These are phyloP conservation scores for Erpornis zantholeuca DNA, from an alignment of 2,113 vertebrate species.

Conservation along the genomic window DNA sequence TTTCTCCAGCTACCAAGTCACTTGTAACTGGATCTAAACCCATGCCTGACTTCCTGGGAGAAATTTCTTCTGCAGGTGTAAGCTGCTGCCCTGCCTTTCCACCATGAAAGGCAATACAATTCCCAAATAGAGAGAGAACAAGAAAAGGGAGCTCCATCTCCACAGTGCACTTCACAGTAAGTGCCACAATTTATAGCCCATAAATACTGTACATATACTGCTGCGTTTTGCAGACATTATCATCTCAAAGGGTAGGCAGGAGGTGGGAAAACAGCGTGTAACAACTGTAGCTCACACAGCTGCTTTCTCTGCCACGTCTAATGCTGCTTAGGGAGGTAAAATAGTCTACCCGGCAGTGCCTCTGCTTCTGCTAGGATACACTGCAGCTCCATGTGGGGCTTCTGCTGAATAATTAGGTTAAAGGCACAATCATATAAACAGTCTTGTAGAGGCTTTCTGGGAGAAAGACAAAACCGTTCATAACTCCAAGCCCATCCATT, in stretches of 20 bases:
- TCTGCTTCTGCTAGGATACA: background rate
- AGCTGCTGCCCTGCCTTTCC: background rate
- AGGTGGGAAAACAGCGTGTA: constrained; percentile 41
- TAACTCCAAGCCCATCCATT: background rate
- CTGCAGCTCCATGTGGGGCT: background rate
- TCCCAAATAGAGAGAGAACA: background rate
- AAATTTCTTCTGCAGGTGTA: background rate
- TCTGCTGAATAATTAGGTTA: constrained; percentile 35
- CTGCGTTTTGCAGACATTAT: constrained; percentile 21
- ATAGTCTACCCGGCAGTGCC: background rate
- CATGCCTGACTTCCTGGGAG: background rate
- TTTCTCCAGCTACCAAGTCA: background rate
- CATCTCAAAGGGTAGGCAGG: constrained; percentile 41
- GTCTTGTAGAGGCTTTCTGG: background rate
- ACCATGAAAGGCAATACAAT: background rate
- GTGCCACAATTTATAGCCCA: constrained; percentile 4
- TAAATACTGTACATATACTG: background rate
- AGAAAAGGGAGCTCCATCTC: background rate
- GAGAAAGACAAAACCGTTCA: background rate
- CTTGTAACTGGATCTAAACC: background rate
- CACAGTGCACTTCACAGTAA: background rate
- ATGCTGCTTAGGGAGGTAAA: constrained; percentile 30
- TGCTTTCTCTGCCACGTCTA: constrained; percentile 5
- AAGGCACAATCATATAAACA: background rate
- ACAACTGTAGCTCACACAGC: constrained; percentile 30